These are phyloP conservation scores for Dromiciops gliroides DNA, from an alignment of 2,113 vertebrate genomes.

Conservation along the genomic window DNA sequence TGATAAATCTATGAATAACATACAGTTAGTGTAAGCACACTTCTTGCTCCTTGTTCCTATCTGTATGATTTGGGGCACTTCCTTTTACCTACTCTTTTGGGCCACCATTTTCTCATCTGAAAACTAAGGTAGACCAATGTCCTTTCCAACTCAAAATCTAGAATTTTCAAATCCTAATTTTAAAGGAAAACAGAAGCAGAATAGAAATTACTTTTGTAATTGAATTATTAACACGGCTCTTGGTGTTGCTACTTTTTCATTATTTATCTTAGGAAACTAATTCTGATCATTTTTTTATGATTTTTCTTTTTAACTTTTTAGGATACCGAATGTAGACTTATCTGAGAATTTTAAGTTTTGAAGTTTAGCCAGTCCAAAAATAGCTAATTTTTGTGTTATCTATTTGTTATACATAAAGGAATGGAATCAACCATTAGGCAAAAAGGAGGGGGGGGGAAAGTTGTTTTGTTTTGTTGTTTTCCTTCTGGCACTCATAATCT, in stretches of 20 bases:
- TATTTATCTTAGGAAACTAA: slow-evolving; percentile 22
- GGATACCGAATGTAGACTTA: neutral
- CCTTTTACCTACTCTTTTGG: neutral
- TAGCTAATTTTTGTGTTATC: neutral
- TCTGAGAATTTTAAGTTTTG: slow-evolving; percentile 1
- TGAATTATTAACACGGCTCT: neutral
- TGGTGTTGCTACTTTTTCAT: neutral
- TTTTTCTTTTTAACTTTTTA: slow-evolving; percentile 31
- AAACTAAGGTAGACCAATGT: neutral
- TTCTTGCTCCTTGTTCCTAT: neutral
- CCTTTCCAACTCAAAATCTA: neutral
- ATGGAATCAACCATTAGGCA: slow-evolving; percentile 33
- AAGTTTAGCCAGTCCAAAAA: neutral
- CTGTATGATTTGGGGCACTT: neutral
- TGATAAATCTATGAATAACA: neutral
- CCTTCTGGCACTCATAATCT: neutral
- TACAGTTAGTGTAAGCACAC: neutral
- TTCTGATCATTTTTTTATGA: neutral
- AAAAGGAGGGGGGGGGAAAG: neutral
- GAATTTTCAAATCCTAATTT: neutral
- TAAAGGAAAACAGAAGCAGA: neutral
- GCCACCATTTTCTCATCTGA: neutral
- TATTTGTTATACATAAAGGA: slow-evolving; percentile 11
- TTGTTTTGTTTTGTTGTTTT: neutral
- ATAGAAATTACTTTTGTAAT: slow-evolving; percentile 26